Evolutionary conservation across 53 echinoderm and acorn worm species (phyloP).

Genomic region (Henricia sp.): DNA sequence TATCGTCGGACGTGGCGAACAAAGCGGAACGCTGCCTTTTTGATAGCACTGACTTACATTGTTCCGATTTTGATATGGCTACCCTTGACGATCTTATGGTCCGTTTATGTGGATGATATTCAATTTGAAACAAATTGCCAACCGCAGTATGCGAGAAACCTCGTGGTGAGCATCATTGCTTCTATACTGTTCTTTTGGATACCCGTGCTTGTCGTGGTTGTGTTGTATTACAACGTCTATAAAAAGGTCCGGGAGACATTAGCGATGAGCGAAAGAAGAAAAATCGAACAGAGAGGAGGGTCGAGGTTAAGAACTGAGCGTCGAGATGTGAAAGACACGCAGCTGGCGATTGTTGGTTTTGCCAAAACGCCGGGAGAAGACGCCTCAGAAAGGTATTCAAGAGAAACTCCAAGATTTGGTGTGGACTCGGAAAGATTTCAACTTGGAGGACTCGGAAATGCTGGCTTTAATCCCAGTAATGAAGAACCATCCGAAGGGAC

Average conservation of each 20-base stretch:
- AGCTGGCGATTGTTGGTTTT: not conserved
- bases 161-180: constrained; percentile 55
- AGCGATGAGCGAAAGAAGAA: not conserved
- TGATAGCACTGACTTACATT: constrained; percentile 62
- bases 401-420: no score
- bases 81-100: constrained; percentile 66
- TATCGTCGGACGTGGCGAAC: constrained; percentile 60
- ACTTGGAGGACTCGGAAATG: not conserved
- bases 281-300: not conserved
- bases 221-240: constrained; percentile 45
- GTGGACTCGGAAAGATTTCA: no score
- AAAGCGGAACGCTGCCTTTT: constrained; percentile 50
- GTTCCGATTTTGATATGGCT: constrained; percentile 68
- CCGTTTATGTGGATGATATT: constrained; percentile 47
- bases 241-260: constrained; percentile 11
- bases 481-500: no score
- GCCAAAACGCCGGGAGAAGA: not conserved
- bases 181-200: constrained; percentile 79
- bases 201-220: constrained; percentile 46
- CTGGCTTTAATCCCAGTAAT: not conserved
- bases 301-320: not conserved
- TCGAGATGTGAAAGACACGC: not conserved
- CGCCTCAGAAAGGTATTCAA: no score
- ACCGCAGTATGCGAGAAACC: constrained; percentile 67
- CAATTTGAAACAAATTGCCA: constrained; percentile 37